Evolutionary conservation across 2,113 vertebrate genomes (phyloP), one percentile per base, ranked within the genome.

Genomic region (Chamaetylas fuelleborni): DNA sequence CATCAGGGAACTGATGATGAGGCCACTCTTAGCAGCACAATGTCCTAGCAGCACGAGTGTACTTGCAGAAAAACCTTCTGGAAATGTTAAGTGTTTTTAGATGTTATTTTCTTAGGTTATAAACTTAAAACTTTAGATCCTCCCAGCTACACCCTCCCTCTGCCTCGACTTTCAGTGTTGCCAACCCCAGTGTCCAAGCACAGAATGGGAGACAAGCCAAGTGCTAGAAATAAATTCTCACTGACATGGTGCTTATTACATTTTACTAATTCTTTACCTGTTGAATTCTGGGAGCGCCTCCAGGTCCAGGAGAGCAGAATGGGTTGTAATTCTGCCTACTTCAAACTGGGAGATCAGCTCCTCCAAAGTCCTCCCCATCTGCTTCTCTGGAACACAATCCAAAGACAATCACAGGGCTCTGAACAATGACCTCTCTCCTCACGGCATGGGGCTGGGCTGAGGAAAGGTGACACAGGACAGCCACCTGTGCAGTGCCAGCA

Each of bases 241-340:
- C 7, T 28, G 25, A 33, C 1, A 1, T 8, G 20, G 33, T 34
- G 43, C 36, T n/a, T 5, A 16, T 3, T 9, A 23, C 14, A 28
- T 26, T 45, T 47, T n/a, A 34, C 17, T 42, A 6, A 3, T 12
- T 19, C 10, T 81, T 91, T 54, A 99, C 99, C 98, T 98, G 98
- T 99, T 99, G 96, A 99, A 99, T 86, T 99, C 98, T 4, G 98
- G 98, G 8, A 99, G 98, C 22, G 98, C 98, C 31, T 99, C 98
- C 64, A 99, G 97, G 90, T 99, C 99, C 93, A 99, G 96, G 36
- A 99, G 96, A 40, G 99, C 99, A 15, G 99, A 99, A 86, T 99
- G 99, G 48, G 98, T 98, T 33, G 98, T 99, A 65, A 99, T 97
- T 89, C 97, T 99, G 72, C 97, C 97, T 26, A 98, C 84, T 66